Evolutionary conservation across 2,113 vertebrate genomes (phyloP).

Genomic region (Sinocyclocheilus maitianheensis): DNA sequence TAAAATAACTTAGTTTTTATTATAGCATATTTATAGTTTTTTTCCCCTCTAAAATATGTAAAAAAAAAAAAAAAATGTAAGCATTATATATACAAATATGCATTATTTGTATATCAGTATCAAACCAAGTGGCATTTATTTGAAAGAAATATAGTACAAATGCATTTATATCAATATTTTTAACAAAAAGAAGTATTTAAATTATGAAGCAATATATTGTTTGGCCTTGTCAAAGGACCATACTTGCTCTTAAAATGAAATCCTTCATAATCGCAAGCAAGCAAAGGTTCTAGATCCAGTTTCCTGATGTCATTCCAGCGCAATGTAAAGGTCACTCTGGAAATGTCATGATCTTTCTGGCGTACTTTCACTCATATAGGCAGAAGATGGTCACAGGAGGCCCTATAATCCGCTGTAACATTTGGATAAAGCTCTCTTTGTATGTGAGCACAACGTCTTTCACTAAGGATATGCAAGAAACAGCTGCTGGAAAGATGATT

Average conservation of each 20-base stretch:
- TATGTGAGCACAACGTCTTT: constrained; percentile 41
- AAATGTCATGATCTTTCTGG: constrained; percentile 53
- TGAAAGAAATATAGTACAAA: too few species aligned
- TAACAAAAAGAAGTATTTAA: background rate
- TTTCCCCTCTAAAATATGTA: too few species aligned
- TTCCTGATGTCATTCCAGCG: constrained; percentile 48
- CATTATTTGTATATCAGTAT: background rate
- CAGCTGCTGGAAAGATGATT: constrained; percentile 30
- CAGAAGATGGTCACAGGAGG: constrained; percentile 1
- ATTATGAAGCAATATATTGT: background rate
- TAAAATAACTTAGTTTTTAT: background rate
- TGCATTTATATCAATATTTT: too few species aligned
- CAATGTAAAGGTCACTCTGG: constrained; percentile 46
- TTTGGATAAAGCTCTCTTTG: constrained; percentile 49
- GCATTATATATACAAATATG: background rate
- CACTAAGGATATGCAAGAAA: constrained; percentile 20
- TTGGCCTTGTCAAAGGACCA: background rate
- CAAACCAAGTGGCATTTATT: background rate
- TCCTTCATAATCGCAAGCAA: background rate
- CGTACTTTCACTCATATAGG: background rate
- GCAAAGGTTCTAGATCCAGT: background rate
- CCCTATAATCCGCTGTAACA: constrained; percentile 34
- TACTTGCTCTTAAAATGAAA: background rate
- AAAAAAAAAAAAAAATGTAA: too few species aligned
- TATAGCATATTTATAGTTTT: too few species aligned